These are phyloP conservation scores for Bilobella aurantiaca DNA, from an alignment of 1,140 invertebrate species.

Conservation along the genomic window DNA sequence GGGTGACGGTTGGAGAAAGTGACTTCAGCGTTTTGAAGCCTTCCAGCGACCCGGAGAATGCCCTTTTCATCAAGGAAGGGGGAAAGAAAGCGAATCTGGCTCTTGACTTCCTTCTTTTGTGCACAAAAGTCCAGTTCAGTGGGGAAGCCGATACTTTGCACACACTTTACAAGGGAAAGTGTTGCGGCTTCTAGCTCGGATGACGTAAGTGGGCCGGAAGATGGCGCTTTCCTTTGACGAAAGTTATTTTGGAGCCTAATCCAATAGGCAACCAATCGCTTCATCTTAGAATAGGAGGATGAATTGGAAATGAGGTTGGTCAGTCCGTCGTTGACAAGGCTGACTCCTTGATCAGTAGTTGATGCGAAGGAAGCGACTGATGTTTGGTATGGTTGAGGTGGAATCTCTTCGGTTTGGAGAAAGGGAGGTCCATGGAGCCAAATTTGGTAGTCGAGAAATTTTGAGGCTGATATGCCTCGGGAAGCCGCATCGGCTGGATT, in stretches of 20 bases:
- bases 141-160: not conserved
- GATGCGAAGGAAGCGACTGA: not conserved
- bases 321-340: not conserved
- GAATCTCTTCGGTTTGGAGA: not conserved
- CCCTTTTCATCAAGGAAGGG: not conserved
- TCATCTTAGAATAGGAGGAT: not conserved
- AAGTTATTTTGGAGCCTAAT: not conserved
- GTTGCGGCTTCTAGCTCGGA: not conserved
- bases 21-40: not conserved
- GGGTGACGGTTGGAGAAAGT: not conserved
- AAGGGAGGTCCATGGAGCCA: not conserved
- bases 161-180: not conserved
- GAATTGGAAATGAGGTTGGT: not conserved
- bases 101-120: not conserved
- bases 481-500: conserved; percentile 4
- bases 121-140: not conserved
- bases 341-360: not conserved
- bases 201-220: not conserved
- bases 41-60: not conserved
- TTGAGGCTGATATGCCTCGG: not conserved
- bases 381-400: not conserved
- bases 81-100: conserved; percentile 6
- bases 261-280: not conserved
- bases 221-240: not conserved
- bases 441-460: not conserved